Percentiles rank a stretch among this genome's conserved stretches.
Conservation (phyloP, 92 coral and sea anemone genomes). For the Parazoanthus atlanticus region DNA sequence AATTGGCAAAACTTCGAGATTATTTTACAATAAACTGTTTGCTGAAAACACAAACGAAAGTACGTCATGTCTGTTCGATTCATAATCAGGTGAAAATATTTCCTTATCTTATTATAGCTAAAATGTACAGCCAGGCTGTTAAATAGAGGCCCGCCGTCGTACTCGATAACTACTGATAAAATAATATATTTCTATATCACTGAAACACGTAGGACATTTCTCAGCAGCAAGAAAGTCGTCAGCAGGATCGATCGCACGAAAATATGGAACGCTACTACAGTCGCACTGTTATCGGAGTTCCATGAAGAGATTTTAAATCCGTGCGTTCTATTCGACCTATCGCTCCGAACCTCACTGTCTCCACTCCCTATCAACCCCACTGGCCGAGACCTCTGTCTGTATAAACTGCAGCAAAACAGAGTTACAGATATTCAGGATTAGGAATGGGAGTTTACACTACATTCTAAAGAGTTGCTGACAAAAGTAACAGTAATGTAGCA, state of each 20-base stretch:
- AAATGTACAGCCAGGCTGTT: background rate
- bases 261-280: constrained; percentile 4
- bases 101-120: background rate
- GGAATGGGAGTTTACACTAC: background rate
- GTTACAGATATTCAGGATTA: background rate
- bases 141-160: too few species aligned
- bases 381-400: constrained; percentile 21
- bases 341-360: background rate
- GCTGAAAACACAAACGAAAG: background rate
- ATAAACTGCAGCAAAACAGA: constrained; percentile 38
- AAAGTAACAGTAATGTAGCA: too few species aligned
- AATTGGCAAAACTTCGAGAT: background rate
- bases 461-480: background rate
- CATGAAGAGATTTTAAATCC: background rate
- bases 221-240: background rate
- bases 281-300: background rate
- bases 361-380: constrained; percentile 36
- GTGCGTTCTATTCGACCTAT: constrained; percentile 19
- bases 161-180: too few species aligned
- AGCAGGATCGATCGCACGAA: constrained; percentile 17
- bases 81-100: background rate
- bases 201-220: background rate
- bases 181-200: background rate
- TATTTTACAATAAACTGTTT: background rate
- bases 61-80: background rate